Evolutionary conservation across 2,113 vertebrate species (phyloP).

Genomic region (Procavia capensis): DNA sequence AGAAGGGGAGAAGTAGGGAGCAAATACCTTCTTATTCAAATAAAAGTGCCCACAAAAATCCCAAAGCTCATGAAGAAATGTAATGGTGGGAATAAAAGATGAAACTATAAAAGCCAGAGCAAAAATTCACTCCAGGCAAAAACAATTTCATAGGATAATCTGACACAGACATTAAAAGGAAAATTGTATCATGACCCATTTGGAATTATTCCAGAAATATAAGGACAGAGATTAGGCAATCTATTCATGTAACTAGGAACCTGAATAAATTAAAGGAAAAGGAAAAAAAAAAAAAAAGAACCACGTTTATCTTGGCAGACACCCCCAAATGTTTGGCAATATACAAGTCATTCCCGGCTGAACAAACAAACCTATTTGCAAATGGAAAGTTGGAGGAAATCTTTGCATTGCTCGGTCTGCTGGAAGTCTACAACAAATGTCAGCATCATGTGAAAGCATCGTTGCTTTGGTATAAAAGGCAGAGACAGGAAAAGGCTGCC

Average conservation of each 20-base stretch:
- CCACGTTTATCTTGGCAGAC: background rate
- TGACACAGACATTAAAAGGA: background rate
- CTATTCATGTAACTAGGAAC: background rate
- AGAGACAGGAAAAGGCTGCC: background rate
- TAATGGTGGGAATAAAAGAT: background rate
- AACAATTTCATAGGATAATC: background rate
- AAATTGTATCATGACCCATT: background rate
- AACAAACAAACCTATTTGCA: background rate
- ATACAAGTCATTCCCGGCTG: background rate
- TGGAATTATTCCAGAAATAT: background rate
- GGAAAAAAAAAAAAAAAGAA: background rate
- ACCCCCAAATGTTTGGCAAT: background rate
- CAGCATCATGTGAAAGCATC: background rate
- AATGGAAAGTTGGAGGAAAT: background rate
- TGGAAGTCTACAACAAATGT: background rate
- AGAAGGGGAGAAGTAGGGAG: background rate
- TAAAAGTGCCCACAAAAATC: background rate
- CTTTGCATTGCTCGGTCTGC: background rate
- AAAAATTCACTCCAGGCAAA: background rate
- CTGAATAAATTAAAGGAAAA: background rate
- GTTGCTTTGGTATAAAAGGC: accelerated
- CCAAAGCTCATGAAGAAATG: background rate
- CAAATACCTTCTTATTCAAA: background rate
- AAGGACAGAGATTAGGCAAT: background rate
- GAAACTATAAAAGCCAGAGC: background rate